phyloP scores from a whole-genome alignment of 2,888 invertebrate species.

The Dendrolimus pini region DNA sequence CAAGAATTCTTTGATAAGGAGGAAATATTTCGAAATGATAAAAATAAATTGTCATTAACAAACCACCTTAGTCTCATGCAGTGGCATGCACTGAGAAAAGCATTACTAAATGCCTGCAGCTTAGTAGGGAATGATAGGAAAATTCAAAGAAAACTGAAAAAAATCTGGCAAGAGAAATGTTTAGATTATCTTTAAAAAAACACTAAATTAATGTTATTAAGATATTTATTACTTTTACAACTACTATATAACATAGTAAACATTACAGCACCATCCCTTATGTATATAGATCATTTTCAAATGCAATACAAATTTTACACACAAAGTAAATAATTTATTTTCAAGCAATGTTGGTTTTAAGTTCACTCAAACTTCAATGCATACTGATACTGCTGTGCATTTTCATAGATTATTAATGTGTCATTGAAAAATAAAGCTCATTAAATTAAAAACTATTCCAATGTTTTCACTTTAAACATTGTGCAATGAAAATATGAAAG shows the following conservation, averaged over 20 bases:
- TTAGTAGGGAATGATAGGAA: slow-evolving; percentile 39
- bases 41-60: slow-evolving; percentile 41
- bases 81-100: slow-evolving; percentile 68
- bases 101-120: slow-evolving; percentile 39
- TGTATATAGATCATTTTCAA: neutral
- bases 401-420: too few species aligned
- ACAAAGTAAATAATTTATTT: neutral
- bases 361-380: too few species aligned
- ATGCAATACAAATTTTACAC: neutral
- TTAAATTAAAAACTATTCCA: too few species aligned
- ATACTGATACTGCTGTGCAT: too few species aligned
- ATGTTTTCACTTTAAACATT: too few species aligned
- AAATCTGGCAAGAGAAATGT: slow-evolving; percentile 65
- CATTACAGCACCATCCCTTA: slow-evolving; percentile 35
- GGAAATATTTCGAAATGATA: slow-evolving; percentile 45
- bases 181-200: slow-evolving; percentile 45
- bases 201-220: slow-evolving; percentile 8
- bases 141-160: slow-evolving; percentile 50
- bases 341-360: neutral
- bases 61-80: slow-evolving; percentile 70
- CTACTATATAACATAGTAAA: slow-evolving; percentile 23
- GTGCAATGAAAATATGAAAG: too few species aligned
- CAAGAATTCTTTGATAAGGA: slow-evolving; percentile 48
- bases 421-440: too few species aligned
- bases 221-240: slow-evolving; percentile 11